phyloP scores from a whole-genome alignment of 2,888 invertebrate genomes.

The Drosophila demipolita region DNA sequence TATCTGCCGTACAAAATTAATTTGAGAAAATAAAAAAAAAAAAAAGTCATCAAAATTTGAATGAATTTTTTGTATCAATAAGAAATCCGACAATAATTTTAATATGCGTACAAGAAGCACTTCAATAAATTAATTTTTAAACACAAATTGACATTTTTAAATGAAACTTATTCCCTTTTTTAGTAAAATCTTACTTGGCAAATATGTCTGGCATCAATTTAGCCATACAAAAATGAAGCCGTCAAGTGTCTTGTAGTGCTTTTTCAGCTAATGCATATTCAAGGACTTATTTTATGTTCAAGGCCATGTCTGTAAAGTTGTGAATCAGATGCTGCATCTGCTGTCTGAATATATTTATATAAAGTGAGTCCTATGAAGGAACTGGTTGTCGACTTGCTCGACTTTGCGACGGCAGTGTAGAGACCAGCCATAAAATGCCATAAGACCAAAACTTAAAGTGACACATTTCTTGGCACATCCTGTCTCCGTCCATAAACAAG shows the following conservation, averaged over 20 bases:
- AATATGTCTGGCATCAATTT: constrained; percentile 1
- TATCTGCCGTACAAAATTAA: too few species aligned
- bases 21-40: too few species aligned
- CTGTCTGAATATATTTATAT: constrained; percentile 13
- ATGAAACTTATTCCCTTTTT: background rate
- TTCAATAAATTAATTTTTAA: too few species aligned
- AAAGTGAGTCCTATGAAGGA: background rate
- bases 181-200: background rate
- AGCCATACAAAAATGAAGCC: background rate
- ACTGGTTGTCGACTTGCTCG: background rate
- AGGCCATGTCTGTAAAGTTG: constrained; percentile 3
- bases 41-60: background rate
- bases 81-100: background rate
- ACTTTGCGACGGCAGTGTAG: constrained; percentile 1
- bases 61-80: background rate
- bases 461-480: background rate
- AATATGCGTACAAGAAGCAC: too few species aligned
- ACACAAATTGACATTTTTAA: background rate
- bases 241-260: background rate
- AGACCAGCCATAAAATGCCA: constrained; percentile 33
- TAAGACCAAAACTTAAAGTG: constrained; percentile 14
- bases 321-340: constrained; percentile 13
- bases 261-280: constrained; percentile 2
- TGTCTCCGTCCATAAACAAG: constrained; percentile 59
- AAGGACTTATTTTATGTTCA: background rate